Base-by-base conservation (phyloP, 2,113 vertebrate genomes). In the Malurus elegans region DNA sequence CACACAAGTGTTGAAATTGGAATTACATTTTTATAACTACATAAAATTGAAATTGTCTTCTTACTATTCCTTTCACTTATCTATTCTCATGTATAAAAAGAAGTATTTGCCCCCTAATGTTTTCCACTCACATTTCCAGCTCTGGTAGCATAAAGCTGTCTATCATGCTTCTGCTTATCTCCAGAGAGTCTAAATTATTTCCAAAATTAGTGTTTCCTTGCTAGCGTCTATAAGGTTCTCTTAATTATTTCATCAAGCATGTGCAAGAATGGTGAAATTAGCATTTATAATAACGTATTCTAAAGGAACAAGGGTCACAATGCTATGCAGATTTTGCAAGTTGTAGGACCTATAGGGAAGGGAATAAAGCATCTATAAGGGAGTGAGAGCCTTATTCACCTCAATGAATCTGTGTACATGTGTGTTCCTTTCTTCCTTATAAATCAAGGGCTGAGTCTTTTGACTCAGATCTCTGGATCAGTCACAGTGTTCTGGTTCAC, bases 171-270 rank as follows among this genome's bases (percentile, higher is more conserved):
- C 61, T 86, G 10, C 48, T 89, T 87, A 57, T 82, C 45, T 74
- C 14, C 47, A 86, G n/a, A 60, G 36, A 73, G 7, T 34, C 18
- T 92, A 75, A 91, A 79, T 76, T 75, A 87, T 79, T 92, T 87
- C 53, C 40, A 67, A 70, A 91, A 91, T 60, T 40, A 86, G 64
- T 78, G 38, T 74, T 92, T 93, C 53, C 56, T 89, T 56, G 29
- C 40, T 92, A 75, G 17, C 9, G 6, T 64, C 76, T 92, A 58
- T 61, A 51, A 79, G 38, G 28, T 93, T 86, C 25, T 60, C n/a
- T 71, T 69, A 71, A 91, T 89, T 14, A 53, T 86, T 95, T 79
- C 3, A 4, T 69, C 86, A 89, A 65, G 14, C 25, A 61, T 57
- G 45, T 91, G 20, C 18, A 58, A 11, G 20, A 79, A 50, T 87